A percentile compares a stretch with the other conserved stretches of the same genome.
These are phyloP conservation scores for Lissonota sp. DNA, from an alignment of 2,888 invertebrate genomes.

Conservation along the genomic window DNA sequence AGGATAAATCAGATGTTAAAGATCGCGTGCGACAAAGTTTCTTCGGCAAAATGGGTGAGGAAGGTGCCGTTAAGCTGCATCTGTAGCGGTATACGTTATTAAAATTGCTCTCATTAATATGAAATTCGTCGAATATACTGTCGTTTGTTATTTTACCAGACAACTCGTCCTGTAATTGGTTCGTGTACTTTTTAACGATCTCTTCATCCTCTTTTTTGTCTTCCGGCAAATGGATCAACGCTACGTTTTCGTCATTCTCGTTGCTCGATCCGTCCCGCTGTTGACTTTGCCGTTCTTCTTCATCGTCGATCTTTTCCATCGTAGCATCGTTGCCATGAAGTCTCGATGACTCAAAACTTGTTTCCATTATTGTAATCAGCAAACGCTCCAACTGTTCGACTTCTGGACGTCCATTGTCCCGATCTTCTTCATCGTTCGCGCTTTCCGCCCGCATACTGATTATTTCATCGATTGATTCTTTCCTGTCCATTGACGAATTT, in stretches of 20 bases:
- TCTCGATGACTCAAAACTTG: constrained; percentile 70
- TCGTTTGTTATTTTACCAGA: constrained; percentile 35
- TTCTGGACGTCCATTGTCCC: constrained; percentile 66
- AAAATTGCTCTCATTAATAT: constrained; percentile 50
- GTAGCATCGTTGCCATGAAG: constrained; percentile 51
- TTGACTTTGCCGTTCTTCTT: neutral
- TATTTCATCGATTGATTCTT: constrained; percentile 43
- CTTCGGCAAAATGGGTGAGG: constrained; percentile 75
- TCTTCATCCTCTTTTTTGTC: constrained; percentile 38
- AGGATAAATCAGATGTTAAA: constrained; percentile 76
- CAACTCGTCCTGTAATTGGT: constrained; percentile 14
- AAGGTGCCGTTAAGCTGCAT: constrained; percentile 78
- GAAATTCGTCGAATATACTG: constrained; percentile 24
- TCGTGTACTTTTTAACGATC: constrained; percentile 40
- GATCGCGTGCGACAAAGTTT: constrained; percentile 72
- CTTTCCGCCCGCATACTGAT: constrained; percentile 5
- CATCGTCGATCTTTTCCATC: constrained; percentile 30
- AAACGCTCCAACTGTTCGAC: constrained; percentile 79
- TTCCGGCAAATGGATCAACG: constrained; percentile 3
- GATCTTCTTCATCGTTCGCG: neutral
- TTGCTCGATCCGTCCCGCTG: neutral
- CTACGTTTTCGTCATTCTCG: constrained; percentile 17
- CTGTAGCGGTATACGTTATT: constrained; percentile 75
- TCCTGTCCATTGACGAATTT: constrained; percentile 1
- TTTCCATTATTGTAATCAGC: constrained; percentile 78